Percentiles rank a stretch among this genome's conserved stretches.
Conservation (phyloP, 2,888 invertebrate species). For the Ennomos fuscantarius region DNA sequence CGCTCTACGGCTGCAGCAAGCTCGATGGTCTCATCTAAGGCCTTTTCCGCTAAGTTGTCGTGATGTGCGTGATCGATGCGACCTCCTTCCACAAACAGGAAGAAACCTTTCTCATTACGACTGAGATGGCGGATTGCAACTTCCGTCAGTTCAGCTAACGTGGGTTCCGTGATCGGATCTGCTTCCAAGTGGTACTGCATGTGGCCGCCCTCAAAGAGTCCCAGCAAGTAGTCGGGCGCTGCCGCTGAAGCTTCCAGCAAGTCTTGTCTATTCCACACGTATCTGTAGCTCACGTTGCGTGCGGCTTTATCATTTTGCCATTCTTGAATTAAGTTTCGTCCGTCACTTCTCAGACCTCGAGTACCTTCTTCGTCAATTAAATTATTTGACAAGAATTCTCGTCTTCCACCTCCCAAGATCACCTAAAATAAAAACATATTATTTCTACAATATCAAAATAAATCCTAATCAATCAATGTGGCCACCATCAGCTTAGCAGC, state of each 20-base stretch:
- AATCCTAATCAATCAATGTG: too few species aligned
- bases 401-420: not conserved
- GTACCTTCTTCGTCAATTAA: conserved; percentile 78
- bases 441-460: too few species aligned
- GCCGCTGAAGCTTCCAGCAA: conserved; percentile 67
- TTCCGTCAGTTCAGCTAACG: conserved; percentile 78
- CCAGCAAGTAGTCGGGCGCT: conserved; percentile 86
- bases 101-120: conserved; percentile 88
- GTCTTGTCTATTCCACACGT: conserved; percentile 86
- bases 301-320: conserved; percentile 84
- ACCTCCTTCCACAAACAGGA: conserved; percentile 90
- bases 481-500: too few species aligned
- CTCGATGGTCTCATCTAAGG: conserved; percentile 89
- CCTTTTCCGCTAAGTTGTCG: conserved; percentile 79
- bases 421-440: not conserved
- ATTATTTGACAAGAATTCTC: not conserved
- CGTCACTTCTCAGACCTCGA: conserved; percentile 81
- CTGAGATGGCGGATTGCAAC: conserved; percentile 89
- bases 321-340: conserved; percentile 86
- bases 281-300: conserved; percentile 66
- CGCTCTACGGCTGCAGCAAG: conserved; percentile 85
- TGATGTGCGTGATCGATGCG: conserved; percentile 90
- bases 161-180: conserved; percentile 58
- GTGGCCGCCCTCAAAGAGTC: conserved; percentile 87
- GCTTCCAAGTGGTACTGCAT: conserved; percentile 88